Base-by-base conservation (phyloP, 2,888 invertebrate species). In the Lapara coniferarum region DNA sequence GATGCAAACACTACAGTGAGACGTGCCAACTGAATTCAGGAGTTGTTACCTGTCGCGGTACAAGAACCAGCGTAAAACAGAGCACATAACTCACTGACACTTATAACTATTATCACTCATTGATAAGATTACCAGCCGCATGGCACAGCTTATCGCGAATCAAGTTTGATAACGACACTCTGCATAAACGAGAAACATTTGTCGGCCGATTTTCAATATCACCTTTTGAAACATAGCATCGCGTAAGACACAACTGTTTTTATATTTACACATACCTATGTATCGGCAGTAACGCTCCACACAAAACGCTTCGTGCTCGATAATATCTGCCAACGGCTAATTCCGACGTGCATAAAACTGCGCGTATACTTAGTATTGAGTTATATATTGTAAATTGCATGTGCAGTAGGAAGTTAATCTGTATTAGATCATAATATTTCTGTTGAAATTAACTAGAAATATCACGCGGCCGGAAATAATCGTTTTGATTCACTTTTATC, bases 31-130 rank as follows among this genome's bases (percentile, higher is more conserved):
- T 82, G 82, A 84, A 79, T 85, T 82, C 81, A 87, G 85, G 78
- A 85, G 83, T 81, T 79, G 81, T 85, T 86, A 85, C 88, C 89
- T 88, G 85, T 80, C 78, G 83, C 79, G 82, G 78, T 83, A 85
- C 88, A 81, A 86, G 88, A 83, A 89, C 89, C 87, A 86, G 82
- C 89, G 84, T 85, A 83, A 82, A 82, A 81, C 84, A 85, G 81
- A 85, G 84, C 89, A 81, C 89, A 89, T 88, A 89, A 87, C 93
- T 93, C 89, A 93, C 93, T 93, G 91, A 92, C 91, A 92, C 92
- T 92, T 92, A 91, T 89, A 91, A 89, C 91, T 89, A 88, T 89
- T 93, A 93, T 93, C 93, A 91, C 87, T 89, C 85, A 86, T 85
- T 89, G 93, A 93, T 93, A 93, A 93, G 92, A 92, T 90, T 91